Conservation (phyloP, 2,113 vertebrate genomes). For the Anarhynchus alexandrinus region DNA sequence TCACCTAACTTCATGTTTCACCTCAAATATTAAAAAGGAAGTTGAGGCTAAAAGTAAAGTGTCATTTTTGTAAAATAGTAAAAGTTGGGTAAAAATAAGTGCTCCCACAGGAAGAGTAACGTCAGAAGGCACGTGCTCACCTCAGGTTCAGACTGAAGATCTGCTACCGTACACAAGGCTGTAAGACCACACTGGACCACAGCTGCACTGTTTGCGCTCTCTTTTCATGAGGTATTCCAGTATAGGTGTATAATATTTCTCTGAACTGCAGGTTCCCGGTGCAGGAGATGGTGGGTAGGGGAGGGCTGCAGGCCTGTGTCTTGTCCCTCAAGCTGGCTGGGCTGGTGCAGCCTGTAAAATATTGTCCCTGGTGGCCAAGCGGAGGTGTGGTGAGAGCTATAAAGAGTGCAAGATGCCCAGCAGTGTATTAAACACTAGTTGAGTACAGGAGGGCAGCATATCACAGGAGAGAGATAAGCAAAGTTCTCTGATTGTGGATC, state of each 20-base stretch:
- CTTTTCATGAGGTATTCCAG: not conserved
- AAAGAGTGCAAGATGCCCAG: slow-evolving; percentile 74
- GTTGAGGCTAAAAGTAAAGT: not conserved
- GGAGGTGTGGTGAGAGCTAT: slow-evolving; percentile 72
- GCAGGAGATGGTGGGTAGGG: not conserved
- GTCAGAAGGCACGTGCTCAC: not conserved
- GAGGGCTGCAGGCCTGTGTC: fast-evolving
- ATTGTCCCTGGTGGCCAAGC: slow-evolving; percentile 67
- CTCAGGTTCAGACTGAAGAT: fast-evolving
- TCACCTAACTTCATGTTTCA: not conserved
- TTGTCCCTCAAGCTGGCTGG: not conserved
- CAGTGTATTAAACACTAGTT: slow-evolving; percentile 96
- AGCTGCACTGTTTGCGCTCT: not conserved
- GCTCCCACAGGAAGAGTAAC: not conserved
- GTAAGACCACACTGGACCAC: fast-evolving
- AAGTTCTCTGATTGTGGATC: slow-evolving; percentile 89
- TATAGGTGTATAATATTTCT: fast-evolving
- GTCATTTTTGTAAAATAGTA: not conserved
- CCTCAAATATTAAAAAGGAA: not conserved
- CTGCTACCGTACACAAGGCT: fast-evolving
- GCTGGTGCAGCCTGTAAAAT: slow-evolving; percentile 56
- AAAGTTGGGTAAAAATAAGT: not conserved
- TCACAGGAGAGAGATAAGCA: slow-evolving; percentile 93
- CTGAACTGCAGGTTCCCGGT: not conserved
- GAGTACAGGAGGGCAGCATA: slow-evolving; percentile 88